A percentile compares a stretch with the other conserved stretches of the same genome.
phyloP scores from a whole-genome alignment of 2,797 vertebrate species.

The Nannoperca australis region DNA sequence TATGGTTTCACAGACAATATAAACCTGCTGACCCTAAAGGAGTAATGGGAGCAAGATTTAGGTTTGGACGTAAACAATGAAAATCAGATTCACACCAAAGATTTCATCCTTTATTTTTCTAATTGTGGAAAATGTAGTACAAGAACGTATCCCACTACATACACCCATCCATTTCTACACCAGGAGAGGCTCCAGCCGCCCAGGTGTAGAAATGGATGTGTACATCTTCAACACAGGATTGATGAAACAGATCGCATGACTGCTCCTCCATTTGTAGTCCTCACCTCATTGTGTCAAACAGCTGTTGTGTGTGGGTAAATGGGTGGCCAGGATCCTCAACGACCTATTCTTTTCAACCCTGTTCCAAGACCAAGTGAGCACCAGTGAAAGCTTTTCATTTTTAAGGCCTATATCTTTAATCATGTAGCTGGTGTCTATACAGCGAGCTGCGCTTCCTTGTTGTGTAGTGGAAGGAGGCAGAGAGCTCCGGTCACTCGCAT shows the following conservation, averaged over 20 bases:
- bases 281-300: background rate
- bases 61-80: background rate
- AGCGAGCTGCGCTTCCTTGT: background rate
- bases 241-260: background rate
- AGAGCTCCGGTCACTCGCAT: conserved; percentile 18
- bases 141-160: background rate
- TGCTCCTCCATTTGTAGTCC: background rate
- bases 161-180: background rate
- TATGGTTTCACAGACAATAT: background rate
- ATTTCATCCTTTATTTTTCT: background rate
- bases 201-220: too few species aligned
- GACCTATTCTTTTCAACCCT: background rate
- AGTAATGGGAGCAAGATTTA: background rate
- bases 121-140: background rate
- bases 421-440: background rate
- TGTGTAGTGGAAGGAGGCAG: conserved; percentile 5
- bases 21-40: background rate
- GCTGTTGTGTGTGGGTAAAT: background rate
- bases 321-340: background rate
- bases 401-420: background rate
- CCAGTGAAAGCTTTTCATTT: background rate
- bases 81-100: background rate
- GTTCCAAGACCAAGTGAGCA: background rate
- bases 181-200: too few species aligned
- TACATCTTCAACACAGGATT: background rate